Percentiles rank a stretch among this genome's conserved stretches.
These are phyloP conservation scores for Epinotia bilunana DNA, from an alignment of 2,888 invertebrate species.

Conservation along the genomic window DNA sequence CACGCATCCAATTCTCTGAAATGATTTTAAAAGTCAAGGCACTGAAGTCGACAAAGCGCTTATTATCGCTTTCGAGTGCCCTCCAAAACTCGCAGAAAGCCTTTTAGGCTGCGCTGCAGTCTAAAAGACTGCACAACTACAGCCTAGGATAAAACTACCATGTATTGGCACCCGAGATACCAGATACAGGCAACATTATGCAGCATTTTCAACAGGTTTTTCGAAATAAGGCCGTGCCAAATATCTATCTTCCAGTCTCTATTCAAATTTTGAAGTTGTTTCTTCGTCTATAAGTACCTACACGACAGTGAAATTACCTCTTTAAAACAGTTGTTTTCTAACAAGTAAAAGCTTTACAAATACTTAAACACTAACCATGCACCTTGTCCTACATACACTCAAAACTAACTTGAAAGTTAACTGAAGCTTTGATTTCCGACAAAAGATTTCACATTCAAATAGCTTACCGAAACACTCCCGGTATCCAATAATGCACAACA, in stretches of 20 bases:
- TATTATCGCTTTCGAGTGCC: not conserved
- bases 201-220: not conserved
- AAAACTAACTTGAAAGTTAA: slow-evolving; percentile 24
- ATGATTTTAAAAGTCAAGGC: not conserved
- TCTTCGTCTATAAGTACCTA: not conserved
- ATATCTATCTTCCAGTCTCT: no score
- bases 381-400: slow-evolving; percentile 25
- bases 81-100: not conserved
- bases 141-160: no score
- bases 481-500: slow-evolving; percentile 26
- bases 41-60: not conserved
- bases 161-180: not conserved
- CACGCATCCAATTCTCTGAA: not conserved
- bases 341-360: slow-evolving; percentile 23
- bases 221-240: not conserved
- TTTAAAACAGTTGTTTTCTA: not conserved
- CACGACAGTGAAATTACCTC: slow-evolving; percentile 5
- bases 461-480: slow-evolving; percentile 17
- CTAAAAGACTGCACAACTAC: no score
- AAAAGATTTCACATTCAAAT: not conserved
- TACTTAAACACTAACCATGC: slow-evolving; percentile 14
- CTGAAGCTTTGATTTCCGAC: slow-evolving; percentile 6
- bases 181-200: not conserved
- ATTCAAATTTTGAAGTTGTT: not conserved
- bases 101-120: no score